Conservation (phyloP, 2,797 vertebrate species). For the Hemitrygon akajei region DNA sequence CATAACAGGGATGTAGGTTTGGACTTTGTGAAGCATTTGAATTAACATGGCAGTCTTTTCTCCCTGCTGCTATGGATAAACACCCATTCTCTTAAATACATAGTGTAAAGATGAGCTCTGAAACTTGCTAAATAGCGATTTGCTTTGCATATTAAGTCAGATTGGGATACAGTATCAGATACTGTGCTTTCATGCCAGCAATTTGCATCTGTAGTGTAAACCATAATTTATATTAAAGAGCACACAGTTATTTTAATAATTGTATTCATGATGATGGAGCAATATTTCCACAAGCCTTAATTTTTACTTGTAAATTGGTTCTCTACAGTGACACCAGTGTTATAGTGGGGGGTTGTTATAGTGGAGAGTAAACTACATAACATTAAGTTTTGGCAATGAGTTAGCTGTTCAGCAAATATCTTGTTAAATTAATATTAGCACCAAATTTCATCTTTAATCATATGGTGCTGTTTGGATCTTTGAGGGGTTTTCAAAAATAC, state of each 20-base stretch:
- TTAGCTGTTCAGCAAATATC: neutral
- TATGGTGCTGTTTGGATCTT: neutral
- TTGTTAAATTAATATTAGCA: neutral
- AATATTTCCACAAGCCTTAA: neutral
- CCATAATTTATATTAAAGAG: neutral
- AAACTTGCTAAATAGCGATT: neutral
- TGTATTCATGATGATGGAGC: neutral
- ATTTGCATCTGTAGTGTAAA: neutral
- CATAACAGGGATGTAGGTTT: too few relatives aligned
- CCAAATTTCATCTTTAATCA: neutral
- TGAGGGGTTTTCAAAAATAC: neutral
- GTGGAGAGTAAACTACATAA: too few relatives aligned
- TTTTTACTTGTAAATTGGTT: neutral
- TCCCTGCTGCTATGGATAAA: neutral
- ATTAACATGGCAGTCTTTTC: too few relatives aligned
- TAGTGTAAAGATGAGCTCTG: neutral
- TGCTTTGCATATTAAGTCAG: neutral
- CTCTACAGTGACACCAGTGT: too few relatives aligned
- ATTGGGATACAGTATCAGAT: neutral
- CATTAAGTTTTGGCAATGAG: neutral
- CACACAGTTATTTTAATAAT: neutral
- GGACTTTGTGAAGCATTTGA: too few relatives aligned
- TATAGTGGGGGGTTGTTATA: too few relatives aligned
- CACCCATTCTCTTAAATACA: neutral
- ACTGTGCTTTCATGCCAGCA: neutral